Evolutionary conservation across 2,888 invertebrate species (phyloP).

Genomic region (Laspeyria flexula): DNA sequence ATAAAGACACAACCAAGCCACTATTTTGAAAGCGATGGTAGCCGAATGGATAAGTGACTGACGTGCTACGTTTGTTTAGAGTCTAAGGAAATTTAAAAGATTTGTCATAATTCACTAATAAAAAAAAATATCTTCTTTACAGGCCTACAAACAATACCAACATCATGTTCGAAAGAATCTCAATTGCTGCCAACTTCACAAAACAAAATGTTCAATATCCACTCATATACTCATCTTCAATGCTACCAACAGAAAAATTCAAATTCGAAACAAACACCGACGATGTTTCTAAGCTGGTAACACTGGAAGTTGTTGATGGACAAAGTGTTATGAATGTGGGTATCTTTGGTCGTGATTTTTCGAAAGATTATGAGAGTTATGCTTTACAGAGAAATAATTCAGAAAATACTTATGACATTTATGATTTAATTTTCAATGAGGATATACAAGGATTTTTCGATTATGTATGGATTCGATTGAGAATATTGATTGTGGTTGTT

Average conservation of each 20-base stretch:
- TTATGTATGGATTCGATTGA: constrained; percentile 75
- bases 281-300: constrained; percentile 45
- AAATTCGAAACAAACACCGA: constrained; percentile 39
- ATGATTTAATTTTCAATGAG: constrained; percentile 63
- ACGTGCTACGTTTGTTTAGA: no score
- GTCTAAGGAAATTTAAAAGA: no score
- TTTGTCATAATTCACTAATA: no score
- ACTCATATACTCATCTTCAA: constrained; percentile 50
- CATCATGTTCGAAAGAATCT: constrained; percentile 58
- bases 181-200: constrained; percentile 61
- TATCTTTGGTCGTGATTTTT: constrained; percentile 62
- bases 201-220: constrained; percentile 59
- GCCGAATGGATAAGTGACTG: no score
- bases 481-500: constrained; percentile 68
- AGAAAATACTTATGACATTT: constrained; percentile 41
- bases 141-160: constrained; percentile 59
- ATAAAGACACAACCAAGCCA: no score
- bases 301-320: constrained; percentile 46
- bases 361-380: constrained; percentile 51
- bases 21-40: no score
- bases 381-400: constrained; percentile 23
- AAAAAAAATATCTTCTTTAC: no score
- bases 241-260: constrained; percentile 44
- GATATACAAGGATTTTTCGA: constrained; percentile 70
- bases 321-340: constrained; percentile 60